Evolutionary conservation across 2,797 vertebrate species (phyloP).

Genomic region (Aselliscus stoliczkanus): DNA sequence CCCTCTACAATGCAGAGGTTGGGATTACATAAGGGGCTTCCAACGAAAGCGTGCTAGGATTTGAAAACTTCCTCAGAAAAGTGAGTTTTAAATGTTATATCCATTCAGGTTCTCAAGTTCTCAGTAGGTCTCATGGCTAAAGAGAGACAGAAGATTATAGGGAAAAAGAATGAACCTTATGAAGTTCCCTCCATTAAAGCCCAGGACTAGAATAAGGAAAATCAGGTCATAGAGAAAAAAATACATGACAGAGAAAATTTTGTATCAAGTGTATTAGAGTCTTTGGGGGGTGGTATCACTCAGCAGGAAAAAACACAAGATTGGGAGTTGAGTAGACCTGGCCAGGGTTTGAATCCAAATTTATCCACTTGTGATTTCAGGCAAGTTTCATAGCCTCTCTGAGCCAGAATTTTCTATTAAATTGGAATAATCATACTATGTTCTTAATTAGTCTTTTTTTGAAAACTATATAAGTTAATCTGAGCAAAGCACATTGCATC

Average conservation of each 20-base stretch:
- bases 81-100: neutral
- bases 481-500: neutral
- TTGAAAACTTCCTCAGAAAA: conserved; percentile 17
- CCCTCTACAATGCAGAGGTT: neutral
- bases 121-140: neutral
- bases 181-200: neutral
- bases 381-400: conserved; percentile 25
- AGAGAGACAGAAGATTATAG: neutral
- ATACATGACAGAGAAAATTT: neutral
- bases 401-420: neutral
- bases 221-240: neutral
- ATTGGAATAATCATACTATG: neutral
- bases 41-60: neutral
- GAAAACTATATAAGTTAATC: conserved; percentile 10
- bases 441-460: conserved; percentile 33
- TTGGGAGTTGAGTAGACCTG: neutral
- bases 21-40: neutral
- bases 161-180: neutral
- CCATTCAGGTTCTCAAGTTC: neutral
- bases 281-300: neutral
- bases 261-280: neutral
- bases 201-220: neutral
- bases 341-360: neutral
- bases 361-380: conserved; percentile 13
- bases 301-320: neutral